Conservation (phyloP, 2,113 vertebrate genomes). For the Chionomys nivalis region DNA sequence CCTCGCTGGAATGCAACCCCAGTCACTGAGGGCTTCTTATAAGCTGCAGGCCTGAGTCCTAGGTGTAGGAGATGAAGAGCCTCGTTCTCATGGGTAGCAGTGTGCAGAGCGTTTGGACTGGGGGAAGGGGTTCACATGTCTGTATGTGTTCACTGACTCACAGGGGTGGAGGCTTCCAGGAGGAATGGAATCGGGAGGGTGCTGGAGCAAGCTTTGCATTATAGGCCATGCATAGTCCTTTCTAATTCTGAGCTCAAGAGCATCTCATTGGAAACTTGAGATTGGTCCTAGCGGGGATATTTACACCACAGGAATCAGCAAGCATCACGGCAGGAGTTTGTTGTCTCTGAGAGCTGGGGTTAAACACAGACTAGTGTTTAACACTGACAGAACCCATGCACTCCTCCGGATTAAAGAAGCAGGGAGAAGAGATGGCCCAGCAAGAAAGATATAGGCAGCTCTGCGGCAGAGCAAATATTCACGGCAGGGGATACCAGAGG, state of each 20-base stretch:
- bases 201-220: neutral
- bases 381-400: neutral
- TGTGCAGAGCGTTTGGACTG: no score
- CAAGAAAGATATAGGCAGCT: neutral
- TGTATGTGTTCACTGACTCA: neutral
- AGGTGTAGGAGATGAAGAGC: fast-evolving
- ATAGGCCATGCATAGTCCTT: neutral
- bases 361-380: neutral
- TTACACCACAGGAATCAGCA: constrained; percentile 17
- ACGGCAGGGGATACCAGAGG: neutral
- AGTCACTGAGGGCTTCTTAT: neutral
- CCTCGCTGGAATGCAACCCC: neutral
- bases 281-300: neutral
- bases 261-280: neutral
- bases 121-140: neutral
- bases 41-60: neutral
- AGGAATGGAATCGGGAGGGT: neutral
- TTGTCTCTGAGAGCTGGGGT: constrained; percentile 34
- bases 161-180: neutral
- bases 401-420: neutral
- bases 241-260: neutral
- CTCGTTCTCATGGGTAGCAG: neutral
- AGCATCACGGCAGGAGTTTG: neutral
- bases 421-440: neutral
- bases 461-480: neutral